Evolutionary conservation across 2,797 vertebrate species (phyloP), one percentile per base, ranked within the genome.

Genomic region (Austrolebias charrua): DNA sequence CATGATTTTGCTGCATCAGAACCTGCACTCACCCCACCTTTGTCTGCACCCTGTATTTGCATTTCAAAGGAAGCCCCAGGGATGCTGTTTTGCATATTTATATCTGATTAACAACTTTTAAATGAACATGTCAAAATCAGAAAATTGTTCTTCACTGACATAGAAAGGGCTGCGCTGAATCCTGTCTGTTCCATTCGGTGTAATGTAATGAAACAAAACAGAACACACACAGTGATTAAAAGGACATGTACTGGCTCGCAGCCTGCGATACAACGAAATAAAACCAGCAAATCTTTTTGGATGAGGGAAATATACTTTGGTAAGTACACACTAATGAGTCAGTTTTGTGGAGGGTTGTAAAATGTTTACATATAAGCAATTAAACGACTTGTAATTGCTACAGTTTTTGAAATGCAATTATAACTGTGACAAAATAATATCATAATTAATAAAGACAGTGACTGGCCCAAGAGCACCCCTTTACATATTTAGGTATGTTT

Each of bases 101-200:
- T 89, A 91, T 92, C 88, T 91, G 88, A 93, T 93, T 92, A 92
- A 84, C 88, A 88, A 88, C 89, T 90, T 59, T 91, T 91, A 92
- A 91, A 91, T 91, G 86, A 92, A 91, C 77, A 89, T 83, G 86
- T 92, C 89, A 92, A 86, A 91, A 88, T 89, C 83, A 67, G 71
- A 78, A 88, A 89, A 85, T 79, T 82, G 78, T 77, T 87, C 76
- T 71, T 70, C 68, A 54, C 73, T 83, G 86, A 86, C 72, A 83
- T 55, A 57, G 65, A 86, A 73, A 66, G 54, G 55, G 57, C 55
- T 60, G 18, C 18, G 11, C 28, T 19, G 20, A 68, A 65, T 80
- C 57, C 57, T 61, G 61, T 60, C 60, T 57, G 61, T 60, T 49
- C 11, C 29, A 70, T 61, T 16, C 40, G 14, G 63, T 52, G 49